phyloP scores from a whole-genome alignment of 2,888 invertebrate genomes.

The Subacronicta megacephala region DNA sequence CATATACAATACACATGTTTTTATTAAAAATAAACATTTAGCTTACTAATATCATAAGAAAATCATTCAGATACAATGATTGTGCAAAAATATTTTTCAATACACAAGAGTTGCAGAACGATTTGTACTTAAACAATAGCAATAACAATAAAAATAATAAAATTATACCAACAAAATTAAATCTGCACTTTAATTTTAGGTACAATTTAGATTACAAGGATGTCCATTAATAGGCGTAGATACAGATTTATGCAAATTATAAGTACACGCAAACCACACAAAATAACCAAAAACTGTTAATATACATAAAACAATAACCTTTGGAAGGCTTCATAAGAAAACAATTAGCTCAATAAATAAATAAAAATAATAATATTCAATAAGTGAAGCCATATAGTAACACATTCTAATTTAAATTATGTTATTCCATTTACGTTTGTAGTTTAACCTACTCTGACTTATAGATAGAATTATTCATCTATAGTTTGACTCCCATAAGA shows the following conservation, averaged over 20 bases:
- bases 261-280: slow-evolving; percentile 30
- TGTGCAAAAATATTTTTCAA: slow-evolving; percentile 42
- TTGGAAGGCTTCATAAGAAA: slow-evolving; percentile 15
- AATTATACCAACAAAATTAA: slow-evolving; percentile 31
- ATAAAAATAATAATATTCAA: not conserved
- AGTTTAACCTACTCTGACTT: not conserved
- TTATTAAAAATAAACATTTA: slow-evolving; percentile 54
- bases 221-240: slow-evolving; percentile 22
- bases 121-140: slow-evolving; percentile 29
- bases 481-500: no score
- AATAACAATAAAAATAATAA: slow-evolving; percentile 24
- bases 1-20: slow-evolving; percentile 45
- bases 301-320: slow-evolving; percentile 16
- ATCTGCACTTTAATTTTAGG: slow-evolving; percentile 15
- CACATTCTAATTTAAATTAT: slow-evolving; percentile 18
- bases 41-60: slow-evolving; percentile 38
- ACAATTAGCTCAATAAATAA: slow-evolving; percentile 1
- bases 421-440: slow-evolving; percentile 24
- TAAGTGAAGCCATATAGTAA: slow-evolving; percentile 10
- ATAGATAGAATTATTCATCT: not conserved
- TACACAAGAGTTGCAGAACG: slow-evolving; percentile 17
- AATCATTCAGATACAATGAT: slow-evolving; percentile 35
- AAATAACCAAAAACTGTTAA: slow-evolving; percentile 9
- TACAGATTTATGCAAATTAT: slow-evolving; percentile 13
- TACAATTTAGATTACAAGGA: slow-evolving; percentile 10